Evolutionary conservation across 1,140 invertebrate species (phyloP), one percentile per base, ranked within the genome.

Genomic region (Aleiodes sp.): DNA sequence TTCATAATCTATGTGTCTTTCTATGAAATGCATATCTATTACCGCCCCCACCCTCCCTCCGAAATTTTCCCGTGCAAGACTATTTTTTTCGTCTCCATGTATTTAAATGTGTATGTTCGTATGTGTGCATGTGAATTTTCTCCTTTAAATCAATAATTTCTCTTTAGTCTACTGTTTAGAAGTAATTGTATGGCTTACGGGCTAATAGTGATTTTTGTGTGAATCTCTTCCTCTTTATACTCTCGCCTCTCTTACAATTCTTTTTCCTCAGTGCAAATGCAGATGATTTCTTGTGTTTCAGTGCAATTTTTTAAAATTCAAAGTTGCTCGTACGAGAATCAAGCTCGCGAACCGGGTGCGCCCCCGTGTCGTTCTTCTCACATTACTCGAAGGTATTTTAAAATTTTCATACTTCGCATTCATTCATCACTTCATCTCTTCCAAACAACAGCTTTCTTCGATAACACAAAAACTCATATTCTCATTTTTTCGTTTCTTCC

Each of bases 401-500:
- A n/a, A n/a, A n/a, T 28, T 43, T 21, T 39, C 7, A 29, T 41
- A 24, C 10, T 21, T 26, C n/a, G 8, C 33, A 39, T 4, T 62
- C 33, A 46, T 19, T 29, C 21, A 43, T 43, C 7, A n/a, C n/a
- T n/a, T n/a, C 12, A 39, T n/a, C 12, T 16, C 19, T 8, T 4
- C 41, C 41, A 41, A 64, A 31, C 63, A 52, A 65, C 63, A 52
- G 29, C 19, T 33, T 29, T 21, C 29, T 37, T 46, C 3, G 37
- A 65, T 52, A 65, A 66, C 46, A 57, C 46, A 66, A 14, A 57
- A 57, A 66, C 64, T 57, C 19, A 66, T 37, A 26, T 59, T 33
- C 28, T 31, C 56, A 56, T 65, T 35, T 37, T 24, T 29, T 33
- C 7, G 6, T 8, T 21, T 14, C 31, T 10, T 33, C 21, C 7